These are phyloP conservation scores for Dasysyrphus tricinctus DNA, from an alignment of 2,888 invertebrate species.

Conservation along the genomic window DNA sequence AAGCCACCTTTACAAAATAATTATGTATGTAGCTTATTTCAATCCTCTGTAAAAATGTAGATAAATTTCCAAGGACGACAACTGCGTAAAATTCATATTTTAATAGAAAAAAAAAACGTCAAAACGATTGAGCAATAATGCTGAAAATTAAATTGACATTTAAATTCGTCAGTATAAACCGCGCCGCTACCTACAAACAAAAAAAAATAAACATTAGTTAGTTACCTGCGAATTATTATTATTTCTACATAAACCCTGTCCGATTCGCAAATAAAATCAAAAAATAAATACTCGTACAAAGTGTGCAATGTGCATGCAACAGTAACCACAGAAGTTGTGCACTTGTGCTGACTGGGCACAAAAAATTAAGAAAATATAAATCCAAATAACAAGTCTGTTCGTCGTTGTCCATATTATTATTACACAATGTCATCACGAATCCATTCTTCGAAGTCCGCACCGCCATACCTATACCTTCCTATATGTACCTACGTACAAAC, in stretches of 20 bases:
- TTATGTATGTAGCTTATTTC: too few relatives aligned
- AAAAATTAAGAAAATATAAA: conserved; percentile 73
- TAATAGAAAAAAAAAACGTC: neutral
- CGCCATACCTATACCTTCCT: conserved; percentile 34
- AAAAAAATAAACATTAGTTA: neutral
- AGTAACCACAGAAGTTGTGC: conserved; percentile 49
- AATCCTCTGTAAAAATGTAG: too few relatives aligned
- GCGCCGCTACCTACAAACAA: neutral
- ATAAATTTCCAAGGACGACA: too few relatives aligned
- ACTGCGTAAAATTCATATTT: neutral
- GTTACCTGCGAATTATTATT: conserved; percentile 18
- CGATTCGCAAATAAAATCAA: conserved; percentile 16
- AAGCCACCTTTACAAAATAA: too few relatives aligned
- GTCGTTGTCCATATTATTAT: conserved; percentile 63
- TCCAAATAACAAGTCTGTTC: conserved; percentile 49
- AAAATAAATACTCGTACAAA: conserved; percentile 34
- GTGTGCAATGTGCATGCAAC: conserved; percentile 37
- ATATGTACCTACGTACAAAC: neutral
- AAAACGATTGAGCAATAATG: neutral
- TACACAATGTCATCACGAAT: conserved; percentile 76
- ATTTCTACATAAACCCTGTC: neutral
- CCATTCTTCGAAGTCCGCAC: conserved; percentile 60
- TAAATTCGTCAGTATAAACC: conserved; percentile 2
- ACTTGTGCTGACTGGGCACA: conserved; percentile 61
- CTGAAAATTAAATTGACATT: neutral